Base-by-base conservation (phyloP, 2,888 invertebrate genomes). In the Steinernema hermaphroditum region DNA sequence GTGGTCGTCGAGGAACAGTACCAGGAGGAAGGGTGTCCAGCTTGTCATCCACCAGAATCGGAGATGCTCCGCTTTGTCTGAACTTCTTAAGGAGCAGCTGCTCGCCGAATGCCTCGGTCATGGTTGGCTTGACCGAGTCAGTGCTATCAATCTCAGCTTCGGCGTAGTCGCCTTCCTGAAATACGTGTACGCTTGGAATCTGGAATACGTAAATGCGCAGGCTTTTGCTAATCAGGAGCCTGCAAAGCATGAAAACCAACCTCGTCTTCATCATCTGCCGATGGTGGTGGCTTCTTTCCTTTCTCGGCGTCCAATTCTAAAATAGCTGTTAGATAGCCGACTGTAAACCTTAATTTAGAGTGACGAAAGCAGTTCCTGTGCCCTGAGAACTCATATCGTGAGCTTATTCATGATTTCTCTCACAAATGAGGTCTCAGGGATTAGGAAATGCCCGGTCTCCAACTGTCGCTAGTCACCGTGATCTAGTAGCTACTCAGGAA, bases 141-240 rank as follows among this genome's bases (percentile, higher is more conserved):
- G 80, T 79, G 68, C 71, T 71, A 57, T 80, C 80, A 68, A 80
- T 78, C 69, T 80, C 80, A 0, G 80, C 80, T 46, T 80, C 80
- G 37, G 80, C 37, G 41, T 80, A 80, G 68, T 80, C 80, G 27
- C 77, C 80, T 19, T 73, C 74, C 71, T 75, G 46, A 34, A 68
- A 68, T 14, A 16, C 34, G 16, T 68, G 37, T 46, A 46, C n/a
- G 22, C 4, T 4, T 37, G 37, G 37, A 37, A 8, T 37, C 12
- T 37, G 9, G 4, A 46, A 9, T 12, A 8, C 54, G 54, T 14
- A 54, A 12, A 22, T 2, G 27, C 6, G 2, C 54, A 54, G 4
- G 22, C 27, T 22, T n/a, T n/a, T n/a, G n/a, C n/a, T n/a, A n/a
- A n/a, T n/a, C n/a, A n/a, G n/a, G n/a, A n/a, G n/a, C n/a, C n/a